phyloP scores from a whole-genome alignment of 2,797 vertebrate genomes.

The Clarias laeviceps region DNA sequence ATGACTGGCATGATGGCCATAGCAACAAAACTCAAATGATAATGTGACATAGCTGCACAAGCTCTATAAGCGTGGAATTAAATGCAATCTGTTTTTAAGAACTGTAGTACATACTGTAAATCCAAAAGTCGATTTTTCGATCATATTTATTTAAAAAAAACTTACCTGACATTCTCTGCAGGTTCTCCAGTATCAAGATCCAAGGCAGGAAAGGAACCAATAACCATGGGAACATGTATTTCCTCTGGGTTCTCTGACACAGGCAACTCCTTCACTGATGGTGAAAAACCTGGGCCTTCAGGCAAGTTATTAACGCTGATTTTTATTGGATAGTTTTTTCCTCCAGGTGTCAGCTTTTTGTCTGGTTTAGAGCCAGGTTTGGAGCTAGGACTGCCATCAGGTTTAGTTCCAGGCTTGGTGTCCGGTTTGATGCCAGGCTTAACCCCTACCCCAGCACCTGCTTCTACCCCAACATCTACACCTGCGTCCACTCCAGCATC shows the following conservation, averaged over 20 bases:
- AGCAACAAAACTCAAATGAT: no score
- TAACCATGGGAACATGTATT: constrained; percentile 61
- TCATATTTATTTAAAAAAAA: constrained; percentile 45
- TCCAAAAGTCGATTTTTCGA: neutral
- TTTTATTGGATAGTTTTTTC: constrained; percentile 77
- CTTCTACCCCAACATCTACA: constrained; percentile 2
- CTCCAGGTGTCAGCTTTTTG: constrained; percentile 31
- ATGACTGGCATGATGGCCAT: no score
- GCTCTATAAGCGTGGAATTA: neutral
- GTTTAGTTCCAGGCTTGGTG: constrained; percentile 28
- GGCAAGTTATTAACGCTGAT: constrained; percentile 83
- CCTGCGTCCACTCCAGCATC: neutral
- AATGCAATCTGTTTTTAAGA: neutral
- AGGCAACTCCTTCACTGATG: constrained; percentile 70
- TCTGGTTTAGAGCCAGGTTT: constrained; percentile 38
- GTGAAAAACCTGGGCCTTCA: constrained; percentile 81
- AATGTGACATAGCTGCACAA: no score
- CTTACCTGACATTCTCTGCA: constrained; percentile 80
- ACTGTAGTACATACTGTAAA: neutral
- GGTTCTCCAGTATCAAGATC: constrained; percentile 82
- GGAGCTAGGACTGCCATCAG: neutral
- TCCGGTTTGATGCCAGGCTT: constrained; percentile 36
- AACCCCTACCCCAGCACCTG: constrained; percentile 23
- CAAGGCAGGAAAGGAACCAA: constrained; percentile 79
- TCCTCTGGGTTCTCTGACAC: constrained; percentile 75